Base-by-base conservation (phyloP, 2,797 vertebrate species). In the Eptatretus atami region DNA sequence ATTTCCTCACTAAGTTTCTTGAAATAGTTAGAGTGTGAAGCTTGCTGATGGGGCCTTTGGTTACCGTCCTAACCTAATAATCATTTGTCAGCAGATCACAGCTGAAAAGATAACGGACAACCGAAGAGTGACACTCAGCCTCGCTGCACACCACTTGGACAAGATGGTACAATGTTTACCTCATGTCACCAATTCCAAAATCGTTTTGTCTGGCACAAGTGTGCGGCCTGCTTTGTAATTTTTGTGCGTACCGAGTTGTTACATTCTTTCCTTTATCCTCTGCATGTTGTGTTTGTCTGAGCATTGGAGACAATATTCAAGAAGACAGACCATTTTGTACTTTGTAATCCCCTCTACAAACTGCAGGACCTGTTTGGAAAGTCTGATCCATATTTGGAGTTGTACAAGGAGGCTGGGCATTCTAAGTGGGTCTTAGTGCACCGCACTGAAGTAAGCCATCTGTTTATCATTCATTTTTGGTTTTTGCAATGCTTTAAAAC, bases 361-460 rank as follows among this genome's bases (percentile, higher is more conserved):
- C 69, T 67, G 63, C 72, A 96, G 90, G 90, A 96, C 70, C 83
- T 96, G 67, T 98, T 98, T 55, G 90, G 90, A 12, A 98, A 98
- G 73, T 98, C 90, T 12, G 90, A 98, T 68, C 90, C 90, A 1
- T 98, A 94, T 74, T 74, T 98, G 65, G 90, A 98, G 75, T 88
- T 94, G 66, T 78, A 86, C 72, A 98, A 98, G 71, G 82, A 81
- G 19, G 84, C 84, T 54, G 83, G 87, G 0, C 87, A 98, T 19
- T 78, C 82, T 53, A 94, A 93, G 70, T 95, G 86, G 87, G 94
- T 98, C 88, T 76, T 98, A 69, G 87, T 94, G 63, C 88, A 98
- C 73, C 81, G 80, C 67, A 82, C 80, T 1, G 80, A 82, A 77
- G 80, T 82, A 67, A 68, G 72, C 12, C 1, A 13, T 63, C 13